Percentiles rank a stretch among this genome's conserved stretches.
Evolutionary conservation across 2,113 vertebrate species (phyloP).

Genomic region (Mirza zaza): DNA sequence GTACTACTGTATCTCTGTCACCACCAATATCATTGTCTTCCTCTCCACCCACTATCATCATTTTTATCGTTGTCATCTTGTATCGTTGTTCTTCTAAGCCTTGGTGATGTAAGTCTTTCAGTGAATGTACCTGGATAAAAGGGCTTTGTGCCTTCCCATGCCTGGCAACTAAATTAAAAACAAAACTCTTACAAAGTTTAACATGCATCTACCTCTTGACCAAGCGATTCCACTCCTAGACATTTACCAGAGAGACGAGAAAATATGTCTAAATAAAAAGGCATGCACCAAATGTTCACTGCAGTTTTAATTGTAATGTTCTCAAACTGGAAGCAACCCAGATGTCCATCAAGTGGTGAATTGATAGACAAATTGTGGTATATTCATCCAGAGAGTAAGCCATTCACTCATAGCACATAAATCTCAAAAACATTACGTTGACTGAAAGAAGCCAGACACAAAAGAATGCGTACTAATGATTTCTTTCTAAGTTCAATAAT

Average conservation of each 20-base stretch:
- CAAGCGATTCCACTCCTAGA: background rate
- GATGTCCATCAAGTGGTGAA: background rate
- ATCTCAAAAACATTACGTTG: background rate
- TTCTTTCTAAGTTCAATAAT: background rate
- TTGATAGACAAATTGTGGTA: background rate
- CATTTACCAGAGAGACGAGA: background rate
- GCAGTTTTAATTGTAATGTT: background rate
- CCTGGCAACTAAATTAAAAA: background rate
- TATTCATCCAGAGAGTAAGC: background rate
- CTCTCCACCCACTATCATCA: background rate
- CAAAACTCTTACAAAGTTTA: background rate
- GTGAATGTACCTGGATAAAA: background rate
- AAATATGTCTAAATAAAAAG: background rate
- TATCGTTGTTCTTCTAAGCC: background rate
- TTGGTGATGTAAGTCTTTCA: background rate
- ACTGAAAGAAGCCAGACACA: background rate
- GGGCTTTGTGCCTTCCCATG: background rate
- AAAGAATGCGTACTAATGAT: background rate
- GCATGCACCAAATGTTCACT: background rate
- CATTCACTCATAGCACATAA: background rate
- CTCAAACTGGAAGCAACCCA: background rate
- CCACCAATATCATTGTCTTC: fast-evolving
- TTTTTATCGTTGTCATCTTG: background rate
- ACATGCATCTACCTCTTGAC: background rate
- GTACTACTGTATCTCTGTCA: no score